Conservation (phyloP, 1,140 invertebrate genomes). For the Chlorops oryzae region DNA sequence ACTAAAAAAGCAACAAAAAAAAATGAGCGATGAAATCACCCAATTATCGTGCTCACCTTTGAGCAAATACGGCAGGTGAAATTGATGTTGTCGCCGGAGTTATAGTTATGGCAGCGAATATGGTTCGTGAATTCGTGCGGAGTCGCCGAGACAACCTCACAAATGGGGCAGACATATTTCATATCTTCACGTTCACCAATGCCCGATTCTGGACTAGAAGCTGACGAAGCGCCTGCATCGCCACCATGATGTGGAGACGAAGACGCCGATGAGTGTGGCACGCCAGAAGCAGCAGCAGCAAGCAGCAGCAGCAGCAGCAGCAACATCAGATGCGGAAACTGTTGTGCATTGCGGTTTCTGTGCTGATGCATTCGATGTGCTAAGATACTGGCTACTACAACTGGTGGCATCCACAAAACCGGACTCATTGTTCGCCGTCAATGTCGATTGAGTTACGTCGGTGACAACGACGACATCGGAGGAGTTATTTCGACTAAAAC, state of each 20-base stretch:
- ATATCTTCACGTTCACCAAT: constrained; percentile 41
- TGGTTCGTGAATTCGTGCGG: constrained; percentile 64
- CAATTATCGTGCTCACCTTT: constrained; percentile 48
- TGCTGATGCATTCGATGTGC: constrained; percentile 17
- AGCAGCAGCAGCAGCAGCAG: constrained; percentile 4
- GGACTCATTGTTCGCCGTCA: constrained; percentile 28
- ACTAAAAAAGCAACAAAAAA: not conserved
- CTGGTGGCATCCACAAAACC: constrained; percentile 39
- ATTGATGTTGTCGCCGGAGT: constrained; percentile 49
- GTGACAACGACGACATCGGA: not conserved
- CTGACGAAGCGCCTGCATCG: constrained; percentile 14
- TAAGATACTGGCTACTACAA: constrained; percentile 24
- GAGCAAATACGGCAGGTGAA: constrained; percentile 53
- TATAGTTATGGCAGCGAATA: constrained; percentile 60
- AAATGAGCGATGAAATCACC: not conserved
- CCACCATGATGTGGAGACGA: constrained; percentile 15
- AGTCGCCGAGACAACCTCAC: constrained; percentile 54
- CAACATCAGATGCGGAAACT: constrained; percentile 8
- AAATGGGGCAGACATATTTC: constrained; percentile 58
- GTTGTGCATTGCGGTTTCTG: not conserved
- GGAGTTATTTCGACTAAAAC: constrained; percentile 30
- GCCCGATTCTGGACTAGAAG: constrained; percentile 39
- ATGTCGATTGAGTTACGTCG: constrained; percentile 9
- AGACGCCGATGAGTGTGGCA: constrained; percentile 22
- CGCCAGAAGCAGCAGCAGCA: constrained; percentile 9